A percentile compares a stretch with the other conserved stretches of the same genome.
phyloP scores from a whole-genome alignment of 2,888 invertebrate genomes.

The Diarsia mendica region DNA sequence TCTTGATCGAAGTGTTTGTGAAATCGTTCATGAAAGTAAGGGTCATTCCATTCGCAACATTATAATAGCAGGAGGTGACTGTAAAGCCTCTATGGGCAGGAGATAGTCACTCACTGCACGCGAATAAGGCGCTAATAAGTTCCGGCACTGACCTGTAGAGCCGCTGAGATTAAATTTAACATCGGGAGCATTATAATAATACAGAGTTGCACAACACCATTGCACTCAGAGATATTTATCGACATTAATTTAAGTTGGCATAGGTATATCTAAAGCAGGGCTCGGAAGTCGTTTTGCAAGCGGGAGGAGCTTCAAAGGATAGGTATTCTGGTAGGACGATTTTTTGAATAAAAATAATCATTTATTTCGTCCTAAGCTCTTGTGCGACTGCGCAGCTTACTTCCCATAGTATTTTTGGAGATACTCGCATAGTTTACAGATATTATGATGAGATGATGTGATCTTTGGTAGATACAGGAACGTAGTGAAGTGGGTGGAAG shows the following conservation, averaged over 20 bases:
- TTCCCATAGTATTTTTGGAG: too few species aligned
- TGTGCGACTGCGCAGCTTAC: background rate
- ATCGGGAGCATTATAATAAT: slow-evolving; percentile 11
- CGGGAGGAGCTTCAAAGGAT: background rate
- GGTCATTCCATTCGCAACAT: background rate
- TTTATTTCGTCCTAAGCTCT: background rate
- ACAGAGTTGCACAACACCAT: slow-evolving; percentile 17
- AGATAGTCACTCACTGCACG: slow-evolving; percentile 36
- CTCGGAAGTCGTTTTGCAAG: background rate
- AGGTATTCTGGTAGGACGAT: background rate
- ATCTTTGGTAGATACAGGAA: background rate
- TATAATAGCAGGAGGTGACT: background rate
- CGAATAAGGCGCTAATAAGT: slow-evolving; percentile 35
- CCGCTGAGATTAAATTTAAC: slow-evolving; percentile 34
- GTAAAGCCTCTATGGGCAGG: background rate
- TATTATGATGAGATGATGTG: background rate
- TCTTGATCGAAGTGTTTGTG: too few species aligned
- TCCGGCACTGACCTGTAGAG: slow-evolving; percentile 46
- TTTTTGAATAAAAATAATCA: background rate
- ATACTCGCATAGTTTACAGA: background rate
- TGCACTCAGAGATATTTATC: background rate
- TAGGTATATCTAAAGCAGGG: background rate
- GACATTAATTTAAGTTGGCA: background rate
- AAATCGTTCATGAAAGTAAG: background rate
- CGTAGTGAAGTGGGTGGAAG: too few species aligned